These are phyloP conservation scores for Cotesia glomerata DNA, from an alignment of 1,140 invertebrate species.

Conservation along the genomic window DNA sequence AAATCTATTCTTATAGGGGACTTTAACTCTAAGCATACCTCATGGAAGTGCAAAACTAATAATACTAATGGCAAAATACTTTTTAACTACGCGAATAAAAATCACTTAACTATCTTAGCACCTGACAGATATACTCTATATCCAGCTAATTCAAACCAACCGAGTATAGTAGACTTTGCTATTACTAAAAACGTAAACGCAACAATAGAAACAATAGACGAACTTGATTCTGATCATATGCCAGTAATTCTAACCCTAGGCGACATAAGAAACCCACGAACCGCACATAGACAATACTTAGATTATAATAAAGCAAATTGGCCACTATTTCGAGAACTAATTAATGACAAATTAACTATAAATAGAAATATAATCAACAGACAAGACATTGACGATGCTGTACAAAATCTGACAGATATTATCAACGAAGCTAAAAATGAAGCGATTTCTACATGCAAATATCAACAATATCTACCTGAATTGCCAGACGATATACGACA, in stretches of 20 bases:
- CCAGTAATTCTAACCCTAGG: background rate
- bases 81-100: constrained; percentile 7
- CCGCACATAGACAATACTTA: no score
- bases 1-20: constrained; percentile 16
- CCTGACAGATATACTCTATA: constrained; percentile 4
- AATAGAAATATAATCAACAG: background rate
- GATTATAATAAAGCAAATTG: background rate
- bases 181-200: constrained; percentile 2
- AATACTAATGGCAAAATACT: constrained; percentile 15
- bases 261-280: background rate
- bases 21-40: constrained; percentile 17
- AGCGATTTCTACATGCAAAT: background rate
- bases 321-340: background rate
- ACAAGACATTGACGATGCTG: background rate
- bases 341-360: background rate
- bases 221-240: constrained; percentile 15
- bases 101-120: constrained; percentile 2
- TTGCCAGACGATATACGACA: background rate
- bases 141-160: background rate
- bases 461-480: no score
- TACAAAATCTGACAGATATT: background rate
- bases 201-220: background rate
- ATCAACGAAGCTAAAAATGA: background rate
- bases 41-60: constrained; percentile 1
- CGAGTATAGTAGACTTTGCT: constrained; percentile 19